Evolutionary conservation across 2,888 invertebrate genomes (phyloP).

Genomic region (Xylophagus ater): DNA sequence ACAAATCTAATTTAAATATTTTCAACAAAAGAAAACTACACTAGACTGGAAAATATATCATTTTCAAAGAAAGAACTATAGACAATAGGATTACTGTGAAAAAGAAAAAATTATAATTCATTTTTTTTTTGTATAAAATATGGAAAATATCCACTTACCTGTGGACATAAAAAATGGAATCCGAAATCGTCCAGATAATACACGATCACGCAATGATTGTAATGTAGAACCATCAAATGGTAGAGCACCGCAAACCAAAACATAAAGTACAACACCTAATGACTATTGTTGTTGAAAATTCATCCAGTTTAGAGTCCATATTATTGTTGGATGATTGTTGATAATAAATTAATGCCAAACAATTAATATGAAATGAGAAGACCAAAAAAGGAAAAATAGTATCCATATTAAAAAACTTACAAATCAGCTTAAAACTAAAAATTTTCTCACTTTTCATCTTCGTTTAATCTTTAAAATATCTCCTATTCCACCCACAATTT

Average conservation of each 20-base stretch:
- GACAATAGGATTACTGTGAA: too few relatives aligned
- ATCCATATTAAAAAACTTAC: too few relatives aligned
- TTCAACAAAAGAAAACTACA: too few relatives aligned
- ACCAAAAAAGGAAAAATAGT: not conserved
- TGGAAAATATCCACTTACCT: constrained; percentile 47
- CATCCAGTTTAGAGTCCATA: not conserved
- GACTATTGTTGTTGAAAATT: constrained; percentile 51
- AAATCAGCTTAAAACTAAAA: too few relatives aligned
- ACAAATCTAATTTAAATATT: too few relatives aligned
- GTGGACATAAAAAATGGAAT: constrained; percentile 98
- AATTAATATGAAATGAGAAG: constrained; percentile 1
- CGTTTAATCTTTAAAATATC: too few relatives aligned
- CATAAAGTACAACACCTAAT: constrained; percentile 91
- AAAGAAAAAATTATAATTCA: not conserved
- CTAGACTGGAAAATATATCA: too few relatives aligned
- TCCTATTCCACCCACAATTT: too few relatives aligned
- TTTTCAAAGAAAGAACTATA: too few relatives aligned
- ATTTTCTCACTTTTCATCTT: too few relatives aligned
- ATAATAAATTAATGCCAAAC: constrained; percentile 1
- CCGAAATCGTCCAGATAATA: constrained; percentile 87
- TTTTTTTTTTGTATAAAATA: not conserved
- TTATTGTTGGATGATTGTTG: not conserved
- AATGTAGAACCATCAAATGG: constrained; percentile 94
- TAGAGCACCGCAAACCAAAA: constrained; percentile 88
- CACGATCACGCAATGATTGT: constrained; percentile 80